Base-by-base conservation (phyloP, 1,140 invertebrate genomes). In the Drosophila orosa region DNA sequence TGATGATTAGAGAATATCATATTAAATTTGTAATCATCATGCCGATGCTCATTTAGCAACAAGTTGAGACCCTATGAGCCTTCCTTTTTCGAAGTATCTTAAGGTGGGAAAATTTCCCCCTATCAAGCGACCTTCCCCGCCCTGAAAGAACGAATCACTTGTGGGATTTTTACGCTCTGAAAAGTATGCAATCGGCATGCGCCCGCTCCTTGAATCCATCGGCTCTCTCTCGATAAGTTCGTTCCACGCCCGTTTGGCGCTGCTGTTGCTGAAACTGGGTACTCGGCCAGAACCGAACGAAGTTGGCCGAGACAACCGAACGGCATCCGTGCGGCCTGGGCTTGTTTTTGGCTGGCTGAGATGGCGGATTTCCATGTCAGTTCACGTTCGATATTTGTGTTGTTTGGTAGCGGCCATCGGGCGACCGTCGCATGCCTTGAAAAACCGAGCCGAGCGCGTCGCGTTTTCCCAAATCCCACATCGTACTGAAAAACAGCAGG, bases 331-430 rank as follows among this genome's bases (percentile, higher is more conserved):
- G 50, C 68, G 69, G 56, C 55, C 79, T 73, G 84, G 62, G 84
- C 68, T 69, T 69, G 74, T 74, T 78, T 78, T 72, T 72, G 71
- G 78, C 63, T 69, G 76, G 39, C 55, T 57, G 72, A 73, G 72
- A 48, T 73, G 42, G 79, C 79, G 59, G 68, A 66, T 80, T 80
- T 79, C 71, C 71, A 67, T 73, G 76, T 90, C 86, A 90, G 86
- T 90, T 90, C 82, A 90, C 82, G 86, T 90, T 86, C 86, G 86
- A 90, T 90, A 90, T 90, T 90, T 90, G 86, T 90, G 86, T 86
- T 90, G 86, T 86, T 80, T 90, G 86, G 86, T 90, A 75, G 73
- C 76, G 79, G 67, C 54, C 65, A 81, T 73, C 86, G 82, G 81
- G 68, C 81, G 62, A 60, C 73, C 31, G 54, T 77, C 48, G 65